Percentiles rank a stretch among this genome's conserved stretches.
Evolutionary conservation across 2,113 vertebrate genomes (phyloP).

Genomic region (Austrofundulus limnaeus): DNA sequence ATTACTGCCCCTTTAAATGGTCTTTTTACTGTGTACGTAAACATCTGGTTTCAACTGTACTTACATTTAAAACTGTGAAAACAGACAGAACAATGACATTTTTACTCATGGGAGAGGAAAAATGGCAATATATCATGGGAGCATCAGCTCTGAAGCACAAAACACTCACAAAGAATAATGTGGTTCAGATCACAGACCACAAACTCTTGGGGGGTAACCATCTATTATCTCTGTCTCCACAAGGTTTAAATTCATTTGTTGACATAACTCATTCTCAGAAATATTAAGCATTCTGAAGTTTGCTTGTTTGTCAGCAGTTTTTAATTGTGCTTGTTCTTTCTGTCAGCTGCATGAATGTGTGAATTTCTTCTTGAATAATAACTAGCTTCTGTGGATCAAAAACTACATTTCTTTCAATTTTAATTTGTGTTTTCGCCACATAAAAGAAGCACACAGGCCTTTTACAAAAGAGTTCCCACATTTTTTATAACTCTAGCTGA

Average conservation of each 20-base stretch:
- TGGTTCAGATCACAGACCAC: constrained; percentile 42
- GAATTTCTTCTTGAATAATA: neutral
- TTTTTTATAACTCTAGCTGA: constrained; percentile 1
- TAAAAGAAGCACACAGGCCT: neutral
- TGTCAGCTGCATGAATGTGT: constrained; percentile 20
- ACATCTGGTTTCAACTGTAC: neutral
- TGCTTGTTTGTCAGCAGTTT: constrained; percentile 28
- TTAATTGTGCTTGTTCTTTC: constrained; percentile 5
- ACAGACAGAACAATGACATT: constrained; percentile 6
- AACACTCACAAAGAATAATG: constrained; percentile 19
- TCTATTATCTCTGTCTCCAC: constrained; percentile 58
- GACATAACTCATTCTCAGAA: constrained; percentile 55
- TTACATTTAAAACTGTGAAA: neutral
- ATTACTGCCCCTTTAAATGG: too few relatives aligned
- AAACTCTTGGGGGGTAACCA: constrained; percentile 47
- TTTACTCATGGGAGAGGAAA: constrained; percentile 22
- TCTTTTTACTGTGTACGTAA: too few relatives aligned
- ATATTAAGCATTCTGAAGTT: constrained; percentile 6
- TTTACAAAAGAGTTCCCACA: neutral
- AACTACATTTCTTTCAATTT: neutral
- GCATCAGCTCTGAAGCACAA: constrained; percentile 17
- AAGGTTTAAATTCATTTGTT: constrained; percentile 64
- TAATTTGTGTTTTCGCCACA: neutral
- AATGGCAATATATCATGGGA: constrained; percentile 27
- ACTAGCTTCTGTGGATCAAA: too few relatives aligned